phyloP scores from a whole-genome alignment of 2,113 vertebrate species.

The Variabilichromis moorii region DNA sequence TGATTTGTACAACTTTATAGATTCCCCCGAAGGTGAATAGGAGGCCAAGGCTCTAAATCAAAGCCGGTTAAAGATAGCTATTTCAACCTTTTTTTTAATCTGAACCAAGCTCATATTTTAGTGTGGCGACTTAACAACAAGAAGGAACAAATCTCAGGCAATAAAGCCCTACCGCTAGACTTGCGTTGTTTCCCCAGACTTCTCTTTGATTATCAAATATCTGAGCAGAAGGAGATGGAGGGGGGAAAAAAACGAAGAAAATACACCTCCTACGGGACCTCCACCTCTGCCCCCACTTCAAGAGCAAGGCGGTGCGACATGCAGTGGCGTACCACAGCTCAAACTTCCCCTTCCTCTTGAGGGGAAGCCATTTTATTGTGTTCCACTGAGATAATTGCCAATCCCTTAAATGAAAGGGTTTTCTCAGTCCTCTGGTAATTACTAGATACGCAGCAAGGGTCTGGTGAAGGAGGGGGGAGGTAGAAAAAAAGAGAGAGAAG shows the following conservation, averaged over 20 bases:
- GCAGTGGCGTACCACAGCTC: slow-evolving; percentile 53
- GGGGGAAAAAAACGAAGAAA: fast-evolving
- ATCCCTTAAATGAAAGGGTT: slow-evolving; percentile 74
- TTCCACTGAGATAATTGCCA: slow-evolving; percentile 71
- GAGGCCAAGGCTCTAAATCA: slow-evolving; percentile 57
- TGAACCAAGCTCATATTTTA: slow-evolving; percentile 34
- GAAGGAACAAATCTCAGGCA: slow-evolving; percentile 34
- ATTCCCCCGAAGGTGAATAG: slow-evolving; percentile 53
- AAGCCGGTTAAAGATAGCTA: slow-evolving; percentile 24
- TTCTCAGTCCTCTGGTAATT: slow-evolving; percentile 68
- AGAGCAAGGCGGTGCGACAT: slow-evolving; percentile 47
- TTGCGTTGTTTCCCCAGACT: background rate
- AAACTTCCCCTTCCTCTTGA: slow-evolving; percentile 69
- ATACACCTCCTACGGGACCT: slow-evolving; percentile 48
- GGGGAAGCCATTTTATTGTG: slow-evolving; percentile 70
- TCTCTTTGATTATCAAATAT: slow-evolving; percentile 43
- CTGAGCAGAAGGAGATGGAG: background rate
- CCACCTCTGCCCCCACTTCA: slow-evolving; percentile 60
- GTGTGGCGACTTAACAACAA: slow-evolving; percentile 32
- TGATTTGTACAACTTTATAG: slow-evolving; percentile 55
- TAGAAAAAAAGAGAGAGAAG: slow-evolving; percentile 1
- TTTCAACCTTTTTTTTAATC: slow-evolving; percentile 5
- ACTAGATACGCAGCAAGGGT: slow-evolving; percentile 68
- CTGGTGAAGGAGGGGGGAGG: slow-evolving; percentile 44
- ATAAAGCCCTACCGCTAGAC: slow-evolving; percentile 23